phyloP scores from a whole-genome alignment of 2,888 invertebrate genomes.

The Arctia plantaginis region DNA sequence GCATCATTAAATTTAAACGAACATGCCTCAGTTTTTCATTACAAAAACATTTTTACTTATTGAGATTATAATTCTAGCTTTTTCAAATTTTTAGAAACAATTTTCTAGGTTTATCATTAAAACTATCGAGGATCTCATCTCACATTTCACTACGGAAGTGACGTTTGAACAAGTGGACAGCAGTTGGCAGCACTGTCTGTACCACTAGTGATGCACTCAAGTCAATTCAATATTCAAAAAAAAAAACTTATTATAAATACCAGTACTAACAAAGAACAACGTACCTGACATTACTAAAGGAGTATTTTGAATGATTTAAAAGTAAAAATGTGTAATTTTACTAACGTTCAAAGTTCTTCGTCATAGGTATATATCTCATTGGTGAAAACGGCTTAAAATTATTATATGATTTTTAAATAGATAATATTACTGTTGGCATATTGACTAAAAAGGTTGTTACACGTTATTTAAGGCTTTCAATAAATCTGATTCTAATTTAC shows the following conservation, averaged over 20 bases:
- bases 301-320: not conserved
- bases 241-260: not conserved
- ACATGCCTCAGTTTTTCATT: too few species aligned
- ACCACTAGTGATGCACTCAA: conserved; percentile 40
- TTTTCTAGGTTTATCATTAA: not conserved
- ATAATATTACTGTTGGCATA: too few species aligned
- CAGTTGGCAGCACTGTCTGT: conserved; percentile 46
- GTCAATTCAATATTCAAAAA: not conserved
- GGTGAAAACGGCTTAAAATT: too few species aligned
- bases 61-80: too few species aligned
- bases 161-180: conserved; percentile 43
- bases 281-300: too few species aligned
- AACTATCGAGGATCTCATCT: not conserved
- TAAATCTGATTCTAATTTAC: not conserved
- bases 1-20: too few species aligned
- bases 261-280: not conserved
- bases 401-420: too few species aligned
- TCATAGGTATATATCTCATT: too few species aligned
- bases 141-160: conserved; percentile 42
- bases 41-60: too few species aligned
- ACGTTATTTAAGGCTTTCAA: not conserved
- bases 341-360: too few species aligned
- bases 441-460: too few species aligned
- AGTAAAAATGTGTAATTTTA: not conserved
- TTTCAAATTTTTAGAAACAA: too few species aligned